phyloP scores from a whole-genome alignment of 2,113 vertebrate species.

The Chlorodrepanis virens region DNA sequence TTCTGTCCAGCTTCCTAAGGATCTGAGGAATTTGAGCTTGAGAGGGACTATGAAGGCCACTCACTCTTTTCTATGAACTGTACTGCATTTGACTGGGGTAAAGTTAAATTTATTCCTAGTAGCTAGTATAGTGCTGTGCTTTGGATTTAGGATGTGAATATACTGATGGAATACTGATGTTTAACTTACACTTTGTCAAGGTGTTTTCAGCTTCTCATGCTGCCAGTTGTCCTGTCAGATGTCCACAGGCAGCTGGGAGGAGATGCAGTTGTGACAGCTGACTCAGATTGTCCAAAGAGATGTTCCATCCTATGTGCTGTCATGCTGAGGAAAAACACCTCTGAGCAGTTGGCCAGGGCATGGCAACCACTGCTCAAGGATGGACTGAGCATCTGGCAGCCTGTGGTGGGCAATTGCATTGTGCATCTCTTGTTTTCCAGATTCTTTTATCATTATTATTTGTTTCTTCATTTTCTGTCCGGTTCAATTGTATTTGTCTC shows the following conservation, averaged over 20 bases:
- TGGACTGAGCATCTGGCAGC: too few species aligned
- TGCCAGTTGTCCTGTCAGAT: background rate
- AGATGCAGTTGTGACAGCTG: background rate
- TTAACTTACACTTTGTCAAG: background rate
- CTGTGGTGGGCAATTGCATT: background rate
- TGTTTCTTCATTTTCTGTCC: background rate
- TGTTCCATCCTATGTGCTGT: background rate
- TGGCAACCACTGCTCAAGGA: background rate
- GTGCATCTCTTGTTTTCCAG: background rate
- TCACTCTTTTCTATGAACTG: background rate
- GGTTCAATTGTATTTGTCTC: background rate
- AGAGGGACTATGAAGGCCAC: background rate
- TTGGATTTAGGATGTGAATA: background rate
- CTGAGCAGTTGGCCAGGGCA: accelerated
- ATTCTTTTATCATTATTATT: background rate
- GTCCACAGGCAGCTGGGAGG: background rate
- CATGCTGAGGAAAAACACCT: background rate
- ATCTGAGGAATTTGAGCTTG: background rate
- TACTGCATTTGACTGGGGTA: background rate
- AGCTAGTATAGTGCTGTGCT: background rate
- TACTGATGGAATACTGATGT: background rate
- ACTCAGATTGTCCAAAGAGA: background rate
- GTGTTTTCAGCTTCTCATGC: background rate
- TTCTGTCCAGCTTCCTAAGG: background rate
- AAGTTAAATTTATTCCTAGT: background rate